Evolutionary conservation across 2,113 vertebrate species (phyloP).

Genomic region (Notothenia coriiceps): DNA sequence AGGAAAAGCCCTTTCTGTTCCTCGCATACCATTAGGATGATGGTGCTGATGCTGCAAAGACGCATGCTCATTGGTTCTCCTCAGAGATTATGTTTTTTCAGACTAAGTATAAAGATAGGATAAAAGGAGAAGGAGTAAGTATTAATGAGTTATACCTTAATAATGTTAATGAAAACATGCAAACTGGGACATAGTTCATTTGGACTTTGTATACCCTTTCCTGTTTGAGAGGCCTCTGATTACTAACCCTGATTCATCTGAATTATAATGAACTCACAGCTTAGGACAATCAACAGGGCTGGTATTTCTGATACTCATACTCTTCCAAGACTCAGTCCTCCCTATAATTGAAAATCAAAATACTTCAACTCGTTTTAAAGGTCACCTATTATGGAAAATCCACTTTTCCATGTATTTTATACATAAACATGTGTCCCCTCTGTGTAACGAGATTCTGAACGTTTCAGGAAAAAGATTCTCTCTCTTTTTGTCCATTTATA

Average conservation of each 20-base stretch:
- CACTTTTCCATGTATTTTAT: too few species aligned
- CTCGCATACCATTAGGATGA: slow-evolving; percentile 69
- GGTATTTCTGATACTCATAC: not conserved
- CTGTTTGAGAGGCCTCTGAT: slow-evolving; percentile 9
- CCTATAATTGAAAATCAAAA: not conserved
- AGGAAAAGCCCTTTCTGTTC: slow-evolving; percentile 77
- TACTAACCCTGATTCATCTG: not conserved
- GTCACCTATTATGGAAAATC: too few species aligned
- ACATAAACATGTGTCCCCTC: too few species aligned
- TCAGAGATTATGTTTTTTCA: slow-evolving; percentile 63
- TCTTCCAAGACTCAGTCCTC: not conserved
- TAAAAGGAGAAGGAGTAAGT: slow-evolving; percentile 37
- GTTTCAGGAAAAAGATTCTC: too few species aligned
- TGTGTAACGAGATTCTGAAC: too few species aligned
- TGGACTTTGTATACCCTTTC: slow-evolving; percentile 21
- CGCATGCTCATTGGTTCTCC: slow-evolving; percentile 65
- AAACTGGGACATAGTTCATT: slow-evolving; percentile 16
- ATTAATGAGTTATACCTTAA: slow-evolving; percentile 54
- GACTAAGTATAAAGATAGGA: slow-evolving; percentile 48
- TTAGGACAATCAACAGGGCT: not conserved
- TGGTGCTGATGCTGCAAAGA: slow-evolving; percentile 72
- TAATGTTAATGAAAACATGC: slow-evolving; percentile 47
- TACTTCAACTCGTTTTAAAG: not conserved
- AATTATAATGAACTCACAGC: slow-evolving; percentile 3
- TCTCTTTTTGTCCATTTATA: too few species aligned